Evolutionary conservation across 2,888 invertebrate species (phyloP), one percentile per base, ranked within the genome.

Genomic region (Saturnia japonica): DNA sequence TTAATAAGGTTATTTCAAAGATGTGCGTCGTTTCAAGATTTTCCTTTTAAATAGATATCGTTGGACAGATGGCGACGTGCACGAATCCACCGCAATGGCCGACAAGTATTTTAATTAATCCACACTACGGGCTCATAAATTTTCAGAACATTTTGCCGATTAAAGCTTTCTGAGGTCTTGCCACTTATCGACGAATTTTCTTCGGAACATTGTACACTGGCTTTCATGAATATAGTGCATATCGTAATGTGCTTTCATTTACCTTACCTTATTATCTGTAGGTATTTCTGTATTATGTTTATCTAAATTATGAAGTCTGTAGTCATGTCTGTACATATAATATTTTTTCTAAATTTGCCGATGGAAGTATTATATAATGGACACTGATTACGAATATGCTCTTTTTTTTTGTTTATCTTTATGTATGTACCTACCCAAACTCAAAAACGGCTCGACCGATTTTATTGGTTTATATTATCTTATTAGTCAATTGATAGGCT

Each of bases 21-120:
- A 60, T 28, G 57, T 60, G 47, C n/a, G 25, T 67, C 22, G 45
- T 9, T 43, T 45, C 25, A 67, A 67, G 25, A 28, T 45, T 67
- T 67, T 67, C 45, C 40, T 80, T 74, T 80, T 83, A 80, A 80
- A 80, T 79, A 79, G 82, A 83, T 80, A 62, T 68, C 47, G 77
- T 78, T n/a, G 82, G 86, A 34, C 34, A 34, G 34, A 34, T 34
- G 34, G 34, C 34, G 34, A 34, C 34, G 34, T 34, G 34, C 34
- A 34, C 34, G 34, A 34, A 34, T 34, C 34, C 34, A 34, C 34
- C 34, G 34, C 34, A 34, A 34, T 34, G 34, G 34, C 34, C 34
- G 34, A 6, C 34, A 34, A 34, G 34, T 87, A 89, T 91, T 91
- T 91, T 91, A 91, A 91, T 91, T 87, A 90, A 89, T 89, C 85